Base-by-base conservation (phyloP, 2,113 vertebrate species). In the Morone chrysops region DNA sequence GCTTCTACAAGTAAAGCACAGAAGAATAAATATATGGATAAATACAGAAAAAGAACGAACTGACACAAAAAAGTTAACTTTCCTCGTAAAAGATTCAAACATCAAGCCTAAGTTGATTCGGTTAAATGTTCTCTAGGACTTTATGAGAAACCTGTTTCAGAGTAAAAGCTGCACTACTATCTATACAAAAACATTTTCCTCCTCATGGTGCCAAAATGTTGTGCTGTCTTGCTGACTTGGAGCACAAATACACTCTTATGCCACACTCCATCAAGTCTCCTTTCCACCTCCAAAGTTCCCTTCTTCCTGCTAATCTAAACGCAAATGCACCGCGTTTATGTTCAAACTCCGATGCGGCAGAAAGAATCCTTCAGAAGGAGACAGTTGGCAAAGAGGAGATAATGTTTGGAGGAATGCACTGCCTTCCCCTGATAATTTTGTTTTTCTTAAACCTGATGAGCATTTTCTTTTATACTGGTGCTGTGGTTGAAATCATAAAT, bases 251-350 rank as follows among this genome's bases (percentile, higher is more conserved):
- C 70, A 66, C 63, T 74, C 56, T 78, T 84, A 62, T 80, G 87
- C 78, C 78, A 83, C 65, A 70, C 84, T 87, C 83, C 63, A 89
- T 90, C 87, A 88, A 70, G 71, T 80, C 81, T 80, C 57, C 82
- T 79, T 75, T 76, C 74, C 84, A 87, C 81, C 83, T 90, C 68
- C 62, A 69, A 65, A 69, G 78, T 75, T 76, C 50, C 70, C 67
- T 79, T 85, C 31, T 84, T 82, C 76, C 53, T 54, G 87, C 87
- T 93, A 91, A 94, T 94, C 92, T 91, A 75, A 94, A 92, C 83
- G 78, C 90, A 87, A 93, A 94, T 87, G 75, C 61, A 45, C 18
- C 75, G n/a, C 65, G 79, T 88, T 94, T 89, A 79, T 81, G 83
- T 78, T 89, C 45, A 75, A 77, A 62, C 67, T 38, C 62, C 38